Percentiles rank a stretch among this genome's conserved stretches.
These are phyloP conservation scores for Orestias chungarensis DNA, from an alignment of 2,797 vertebrate genomes.

Conservation along the genomic window DNA sequence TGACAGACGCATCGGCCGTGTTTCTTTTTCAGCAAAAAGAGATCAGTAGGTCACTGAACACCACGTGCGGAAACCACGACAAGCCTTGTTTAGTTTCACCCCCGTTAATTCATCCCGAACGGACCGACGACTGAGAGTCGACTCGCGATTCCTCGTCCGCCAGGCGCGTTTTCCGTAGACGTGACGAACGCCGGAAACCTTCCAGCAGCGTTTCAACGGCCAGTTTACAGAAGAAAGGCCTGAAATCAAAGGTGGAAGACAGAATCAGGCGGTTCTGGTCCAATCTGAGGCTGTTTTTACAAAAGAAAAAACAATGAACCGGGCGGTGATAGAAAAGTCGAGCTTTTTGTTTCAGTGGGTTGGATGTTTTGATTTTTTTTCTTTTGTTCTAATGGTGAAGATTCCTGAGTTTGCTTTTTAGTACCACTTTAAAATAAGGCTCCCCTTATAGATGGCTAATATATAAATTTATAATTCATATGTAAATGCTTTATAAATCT, in stretches of 20 bases:
- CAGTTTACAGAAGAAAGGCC: conserved; percentile 70
- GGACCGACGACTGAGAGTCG: conserved; percentile 22
- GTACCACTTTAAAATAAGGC: no score
- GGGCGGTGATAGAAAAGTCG: conserved; percentile 31
- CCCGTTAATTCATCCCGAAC: not conserved
- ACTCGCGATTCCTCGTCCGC: conserved; percentile 27
- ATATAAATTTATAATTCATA: no score
- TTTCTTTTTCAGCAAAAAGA: conserved; percentile 43
- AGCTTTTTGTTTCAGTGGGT: conserved; percentile 47
- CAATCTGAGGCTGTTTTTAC: conserved; percentile 14
- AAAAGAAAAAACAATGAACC: conserved; percentile 49
- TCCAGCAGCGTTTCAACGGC: conserved; percentile 66
- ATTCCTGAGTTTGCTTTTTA: conserved; percentile 45
- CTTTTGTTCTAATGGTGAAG: conserved; percentile 69
- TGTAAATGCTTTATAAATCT: no score
- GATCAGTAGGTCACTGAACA: conserved; percentile 45
- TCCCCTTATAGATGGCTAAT: no score
- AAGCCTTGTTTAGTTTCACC: conserved; percentile 59
- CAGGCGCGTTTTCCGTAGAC: no score
- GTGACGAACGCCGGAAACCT: conserved; percentile 46
- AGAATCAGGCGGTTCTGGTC: conserved; percentile 18
- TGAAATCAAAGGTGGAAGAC: conserved; percentile 34
- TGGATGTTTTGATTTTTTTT: conserved; percentile 47
- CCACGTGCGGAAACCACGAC: conserved; percentile 54
- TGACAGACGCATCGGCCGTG: conserved; percentile 41